Evolutionary conservation across 30 jellyfish, hydroid and myxozoan species (phyloP), one percentile per base, ranked within the genome.

Genomic region (Sanderia malayensis): DNA sequence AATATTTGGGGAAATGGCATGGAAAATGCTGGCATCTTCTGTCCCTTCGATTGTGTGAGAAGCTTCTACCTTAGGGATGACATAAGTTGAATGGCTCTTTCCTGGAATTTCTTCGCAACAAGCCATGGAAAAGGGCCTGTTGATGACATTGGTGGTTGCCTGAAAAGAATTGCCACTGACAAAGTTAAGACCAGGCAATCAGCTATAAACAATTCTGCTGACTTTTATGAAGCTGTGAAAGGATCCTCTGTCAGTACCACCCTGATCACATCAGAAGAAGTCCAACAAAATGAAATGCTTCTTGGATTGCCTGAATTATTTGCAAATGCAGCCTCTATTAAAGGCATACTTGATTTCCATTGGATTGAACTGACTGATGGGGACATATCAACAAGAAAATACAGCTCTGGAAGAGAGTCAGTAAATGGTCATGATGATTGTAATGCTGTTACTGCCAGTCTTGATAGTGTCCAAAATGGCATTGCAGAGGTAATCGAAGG

Each of bases 181-280:
- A 57, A 27, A 57, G 69, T 57, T n/a, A 57, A 57, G 69, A 57
- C 69, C 69, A 15, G 69, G 31, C 31, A 57, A 23, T 57, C 31
- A n/a, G 2, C 69, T 15, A 57, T 57, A 57, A 57, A 57, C 69
- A 57, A 8, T 57, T 24, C 69, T 15, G 69, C 31, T 57, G 69
- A 57, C 0, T 57, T 57, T 57, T 57, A 57, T 57, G 32, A 57
- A 57, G 69, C 69, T 15, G 69, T 57, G 0, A 2, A 1, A 57
- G 55, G 55, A 41, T 41, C 55, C 55, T 6, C 55, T 41, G 55
- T 41, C 55, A 15, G 11, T 15, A 41, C 55, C 8, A 41, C 55
- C 15, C 55, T 15, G 55, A 41, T 41, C 55, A 41, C 55, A 41
- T 41, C 55, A 41, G 55, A 41, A 6, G 55, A 41, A 41, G 15